Conservation (phyloP, 2,113 vertebrate genomes). For the Nothobranchius kuhntae region DNA sequence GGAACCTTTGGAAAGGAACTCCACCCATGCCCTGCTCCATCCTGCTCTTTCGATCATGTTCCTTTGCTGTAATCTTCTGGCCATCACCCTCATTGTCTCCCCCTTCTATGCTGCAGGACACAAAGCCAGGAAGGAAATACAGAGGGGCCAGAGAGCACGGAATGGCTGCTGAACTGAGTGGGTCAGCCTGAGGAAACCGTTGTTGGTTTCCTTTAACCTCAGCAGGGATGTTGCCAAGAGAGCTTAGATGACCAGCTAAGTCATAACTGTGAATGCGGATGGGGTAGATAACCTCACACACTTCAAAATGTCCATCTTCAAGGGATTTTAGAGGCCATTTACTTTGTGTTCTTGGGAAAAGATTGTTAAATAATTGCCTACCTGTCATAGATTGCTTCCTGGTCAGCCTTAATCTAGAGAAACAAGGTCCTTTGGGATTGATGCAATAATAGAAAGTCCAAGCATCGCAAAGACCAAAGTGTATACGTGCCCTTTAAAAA, state of each 20-base stretch:
- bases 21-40: conserved; percentile 56
- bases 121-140: conserved; percentile 77
- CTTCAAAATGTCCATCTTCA: background rate
- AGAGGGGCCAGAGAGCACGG: conserved; percentile 38
- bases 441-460: no score
- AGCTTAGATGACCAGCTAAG: conserved; percentile 11
- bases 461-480: no score
- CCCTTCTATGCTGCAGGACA: conserved; percentile 42
- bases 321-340: no score
- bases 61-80: conserved; percentile 53
- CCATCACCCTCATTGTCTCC: conserved; percentile 32
- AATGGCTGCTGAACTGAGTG: conserved; percentile 39
- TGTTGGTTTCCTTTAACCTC: conserved; percentile 46
- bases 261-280: background rate
- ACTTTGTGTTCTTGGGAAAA: no score
- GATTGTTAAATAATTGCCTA: no score
- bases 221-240: conserved; percentile 28
- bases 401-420: no score
- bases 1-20: conserved; percentile 60
- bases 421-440: no score
- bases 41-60: conserved; percentile 60
- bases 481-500: no score
- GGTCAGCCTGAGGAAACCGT: conserved; percentile 59
- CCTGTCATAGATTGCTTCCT: no score
- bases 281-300: background rate